Evolutionary conservation across 2,888 invertebrate species (phyloP), one percentile per base, ranked within the genome.

Genomic region (Elysia crispata): DNA sequence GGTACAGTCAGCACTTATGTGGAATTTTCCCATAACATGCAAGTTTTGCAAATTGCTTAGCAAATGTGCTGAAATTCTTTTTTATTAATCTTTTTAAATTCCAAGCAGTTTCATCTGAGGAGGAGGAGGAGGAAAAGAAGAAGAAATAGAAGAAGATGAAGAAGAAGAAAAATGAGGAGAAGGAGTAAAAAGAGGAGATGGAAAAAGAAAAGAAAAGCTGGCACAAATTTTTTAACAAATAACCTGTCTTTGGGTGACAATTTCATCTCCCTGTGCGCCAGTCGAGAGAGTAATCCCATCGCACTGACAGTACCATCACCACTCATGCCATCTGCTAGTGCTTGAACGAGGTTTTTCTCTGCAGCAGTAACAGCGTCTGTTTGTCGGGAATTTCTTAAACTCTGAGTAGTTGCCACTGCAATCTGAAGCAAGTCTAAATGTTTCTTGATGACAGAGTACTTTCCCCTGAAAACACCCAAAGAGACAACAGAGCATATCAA

Each of bases 271-370:
- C 76, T 67, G n/a, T 70, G n/a, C n/a, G 70, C 31, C 28, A 76
- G 49, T 25, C 41, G 64, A n/a, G 69, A 67, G 1, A 80, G 15
- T 13, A 80, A 25, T 23, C 76, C 50, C 0, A 28, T 25, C 6
- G 66, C 76, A 69, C 76, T 80, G 31, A 76, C 76, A 30, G 70
- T 60, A 8, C 62, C 11, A 5, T 79, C 79, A 30, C 66, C 79
- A 74, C 93, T 94, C 1, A 41, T 41, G 41, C 41, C 11, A 11
- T 94, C 93, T 0, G 93, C 93, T 0, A 94, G 88, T 83, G 92
- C 93, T 88, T 94, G 94, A 31, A 94, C 88, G 79, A 95, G 93
- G 84, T 95, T 93, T 86, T 94, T 94, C 90, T 95, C 95, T 25
- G 95, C 91, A 83, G 94, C 94, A 87, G 94, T 93, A 6, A 95